phyloP scores from a whole-genome alignment of 2,797 vertebrate species.

The Todus mexicanus region DNA sequence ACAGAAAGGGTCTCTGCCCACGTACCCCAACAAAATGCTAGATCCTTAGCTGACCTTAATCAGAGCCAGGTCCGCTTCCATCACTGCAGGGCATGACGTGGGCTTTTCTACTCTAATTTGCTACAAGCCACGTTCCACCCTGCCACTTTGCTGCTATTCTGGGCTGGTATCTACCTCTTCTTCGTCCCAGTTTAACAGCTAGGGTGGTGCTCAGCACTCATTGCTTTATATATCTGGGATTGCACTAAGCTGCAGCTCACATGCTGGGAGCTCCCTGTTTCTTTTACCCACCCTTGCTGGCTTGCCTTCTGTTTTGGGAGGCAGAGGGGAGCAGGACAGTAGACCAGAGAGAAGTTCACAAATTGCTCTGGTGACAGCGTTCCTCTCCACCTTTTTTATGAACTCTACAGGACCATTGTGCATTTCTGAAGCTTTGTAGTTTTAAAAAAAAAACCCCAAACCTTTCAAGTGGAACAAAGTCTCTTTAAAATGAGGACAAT shows the following conservation, averaged over 20 bases:
- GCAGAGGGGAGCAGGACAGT: background rate
- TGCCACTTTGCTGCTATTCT: background rate
- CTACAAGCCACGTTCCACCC: background rate
- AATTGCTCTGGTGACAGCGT: background rate
- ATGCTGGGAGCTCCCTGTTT: background rate
- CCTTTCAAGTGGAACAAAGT: background rate
- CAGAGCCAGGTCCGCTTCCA: background rate
- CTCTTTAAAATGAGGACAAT: background rate
- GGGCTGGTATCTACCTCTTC: background rate
- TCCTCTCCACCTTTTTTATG: background rate
- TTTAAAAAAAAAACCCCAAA: background rate
- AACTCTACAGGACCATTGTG: background rate
- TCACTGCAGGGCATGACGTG: background rate
- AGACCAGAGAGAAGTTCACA: background rate
- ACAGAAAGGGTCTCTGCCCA: background rate
- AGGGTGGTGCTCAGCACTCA: background rate
- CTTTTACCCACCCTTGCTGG: background rate
- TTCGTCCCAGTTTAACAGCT: background rate
- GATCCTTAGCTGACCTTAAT: background rate
- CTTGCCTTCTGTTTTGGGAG: accelerated
- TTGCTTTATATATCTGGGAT: background rate
- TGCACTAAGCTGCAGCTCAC: background rate
- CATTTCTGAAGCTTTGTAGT: background rate
- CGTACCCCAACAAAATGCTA: background rate
- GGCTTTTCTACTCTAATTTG: background rate